These are phyloP conservation scores for Palaemon carinicauda DNA, from an alignment of 1,140 invertebrate genomes.

Conservation along the genomic window DNA sequence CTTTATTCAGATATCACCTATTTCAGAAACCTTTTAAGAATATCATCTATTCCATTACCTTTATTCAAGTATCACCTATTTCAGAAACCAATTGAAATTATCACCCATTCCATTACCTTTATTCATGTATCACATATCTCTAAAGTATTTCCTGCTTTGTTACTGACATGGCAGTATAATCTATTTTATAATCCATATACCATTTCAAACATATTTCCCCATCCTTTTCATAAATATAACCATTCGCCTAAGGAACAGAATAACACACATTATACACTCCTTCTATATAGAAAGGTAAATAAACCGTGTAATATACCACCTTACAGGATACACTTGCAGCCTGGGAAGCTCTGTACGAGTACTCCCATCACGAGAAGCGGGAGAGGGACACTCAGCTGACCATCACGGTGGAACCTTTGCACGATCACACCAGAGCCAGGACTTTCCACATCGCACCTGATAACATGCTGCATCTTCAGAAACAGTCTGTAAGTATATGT, in stretches of 20 bases:
- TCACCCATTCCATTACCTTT: no score
- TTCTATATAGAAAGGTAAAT: neutral
- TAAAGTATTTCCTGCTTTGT: no score
- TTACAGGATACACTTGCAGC: slow-evolving; percentile 84
- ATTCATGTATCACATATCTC: no score
- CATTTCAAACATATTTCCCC: neutral
- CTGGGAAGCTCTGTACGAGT: slow-evolving; percentile 69
- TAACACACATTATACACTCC: neutral
- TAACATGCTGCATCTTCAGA: slow-evolving; percentile 64
- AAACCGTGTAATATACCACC: slow-evolving; percentile 22
- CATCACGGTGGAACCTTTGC: slow-evolving; percentile 84
- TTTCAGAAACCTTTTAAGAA: no score
- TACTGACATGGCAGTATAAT: no score
- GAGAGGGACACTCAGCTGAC: slow-evolving; percentile 82
- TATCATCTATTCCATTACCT: no score
- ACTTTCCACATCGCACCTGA: slow-evolving; percentile 79
- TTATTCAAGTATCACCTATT: no score
- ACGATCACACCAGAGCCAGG: slow-evolving; percentile 74
- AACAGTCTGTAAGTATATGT: slow-evolving; percentile 9
- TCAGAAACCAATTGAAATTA: no score
- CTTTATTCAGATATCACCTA: no score
- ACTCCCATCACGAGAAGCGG: slow-evolving; percentile 79
- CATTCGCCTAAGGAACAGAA: no score
- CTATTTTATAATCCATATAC: neutral
- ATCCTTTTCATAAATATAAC: neutral